Evolutionary conservation across 1,140 invertebrate species (phyloP), one percentile per base, ranked within the genome.

Genomic region (Aricia agestis): DNA sequence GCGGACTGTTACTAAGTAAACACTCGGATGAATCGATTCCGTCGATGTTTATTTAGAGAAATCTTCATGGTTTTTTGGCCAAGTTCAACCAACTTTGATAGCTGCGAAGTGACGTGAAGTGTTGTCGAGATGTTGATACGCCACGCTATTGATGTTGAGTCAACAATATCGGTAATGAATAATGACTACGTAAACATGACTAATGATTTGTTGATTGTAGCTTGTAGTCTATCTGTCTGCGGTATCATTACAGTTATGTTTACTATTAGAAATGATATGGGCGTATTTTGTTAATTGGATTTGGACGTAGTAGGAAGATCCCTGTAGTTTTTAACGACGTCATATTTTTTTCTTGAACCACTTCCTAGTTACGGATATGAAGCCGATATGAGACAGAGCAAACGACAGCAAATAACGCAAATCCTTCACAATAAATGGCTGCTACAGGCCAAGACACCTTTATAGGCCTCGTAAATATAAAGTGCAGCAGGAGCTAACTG

Each of bases 1-100:
- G 83, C 83, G 82, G 81, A 84, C 81, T 89, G 89, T 91, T 88
- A 89, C 87, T 91, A 87, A 89, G 86, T 86, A 90, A 91, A 91
- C 83, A 91, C 82, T 88, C 70, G 57, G 78, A 81, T 81, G 82
- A 85, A 91, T 87, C 83, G 85, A 86, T 87, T 82, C 76, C 82
- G 77, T 78, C 80, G 80, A 85, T 90, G 82, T 91, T 91, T 91
- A 87, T 90, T 91, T 89, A 79, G 82, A 86, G 77, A 79, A 80
- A 83, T 82, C 79, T 88, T 86, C 85, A 86, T 84, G 89, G 76
- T 85, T 88, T 89, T 90, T 86, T 84, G 77, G 81, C 75, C 82
- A 84, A 82, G 83, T 86, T 84, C 82, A 85, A 81, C 79, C 72
- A 80, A 82, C 81, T 87, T 78, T 87, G 82, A 83, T 87, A 75